These are phyloP conservation scores for Zoanthus sansibaricus DNA, from an alignment of 92 coral and sea anemone genomes.

Conservation along the genomic window DNA sequence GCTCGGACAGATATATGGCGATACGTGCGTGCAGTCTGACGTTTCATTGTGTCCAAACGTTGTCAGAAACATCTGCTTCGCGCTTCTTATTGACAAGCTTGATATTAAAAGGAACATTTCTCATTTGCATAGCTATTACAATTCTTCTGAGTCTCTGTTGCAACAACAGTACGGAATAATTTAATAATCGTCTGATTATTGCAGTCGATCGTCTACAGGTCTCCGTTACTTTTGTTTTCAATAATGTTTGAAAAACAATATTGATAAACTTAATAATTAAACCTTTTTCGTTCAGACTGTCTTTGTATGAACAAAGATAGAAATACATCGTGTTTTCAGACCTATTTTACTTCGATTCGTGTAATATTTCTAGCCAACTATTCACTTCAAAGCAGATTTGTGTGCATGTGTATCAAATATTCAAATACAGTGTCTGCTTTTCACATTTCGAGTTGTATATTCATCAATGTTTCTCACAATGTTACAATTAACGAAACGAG, in stretches of 20 bases:
- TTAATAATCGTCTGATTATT: neutral
- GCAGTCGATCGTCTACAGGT: neutral
- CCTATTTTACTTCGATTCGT: neutral
- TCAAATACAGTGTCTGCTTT: neutral
- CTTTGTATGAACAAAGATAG: neutral
- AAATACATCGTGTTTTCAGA: neutral
- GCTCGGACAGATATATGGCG: neutral
- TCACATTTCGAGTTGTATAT: conserved; percentile 14
- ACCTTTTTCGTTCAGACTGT: neutral
- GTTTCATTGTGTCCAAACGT: neutral
- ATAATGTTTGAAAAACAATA: neutral
- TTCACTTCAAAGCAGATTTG: no score
- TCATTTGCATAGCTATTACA: conserved; percentile 19
- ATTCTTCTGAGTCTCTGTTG: neutral
- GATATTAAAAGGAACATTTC: neutral
- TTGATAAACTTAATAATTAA: neutral
- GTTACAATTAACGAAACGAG: neutral
- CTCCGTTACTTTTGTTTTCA: neutral
- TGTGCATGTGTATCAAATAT: neutral
- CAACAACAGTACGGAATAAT: conserved; percentile 15
- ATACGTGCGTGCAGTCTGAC: neutral
- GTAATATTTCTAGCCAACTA: neutral
- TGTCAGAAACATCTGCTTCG: conserved; percentile 27
- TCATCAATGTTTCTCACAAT: neutral
- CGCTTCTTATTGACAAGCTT: conserved; percentile 6